A percentile compares a stretch with the other conserved stretches of the same genome.
These are phyloP conservation scores for Lampris incognitus DNA, from an alignment of 2,113 vertebrate genomes.

Conservation along the genomic window DNA sequence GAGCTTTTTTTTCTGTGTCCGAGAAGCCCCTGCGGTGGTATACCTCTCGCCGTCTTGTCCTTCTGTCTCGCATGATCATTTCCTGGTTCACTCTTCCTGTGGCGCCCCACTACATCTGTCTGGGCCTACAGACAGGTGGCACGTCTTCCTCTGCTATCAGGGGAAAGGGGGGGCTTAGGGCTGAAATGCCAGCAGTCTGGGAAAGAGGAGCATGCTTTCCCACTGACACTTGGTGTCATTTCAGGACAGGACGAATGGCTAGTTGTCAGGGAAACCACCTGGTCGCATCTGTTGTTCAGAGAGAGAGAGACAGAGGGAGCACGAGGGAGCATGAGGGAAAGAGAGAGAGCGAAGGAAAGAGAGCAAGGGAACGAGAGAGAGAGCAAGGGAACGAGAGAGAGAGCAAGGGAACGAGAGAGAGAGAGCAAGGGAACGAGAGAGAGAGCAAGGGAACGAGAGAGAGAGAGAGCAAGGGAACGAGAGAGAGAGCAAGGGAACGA, in stretches of 20 bases:
- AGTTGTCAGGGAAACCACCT: conserved; percentile 65
- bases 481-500: too few relatives aligned
- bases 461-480: too few relatives aligned
- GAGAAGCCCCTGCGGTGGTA: conserved; percentile 27
- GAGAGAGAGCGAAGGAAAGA: not conserved
- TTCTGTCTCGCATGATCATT: conserved; percentile 34
- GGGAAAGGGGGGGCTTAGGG: conserved; percentile 23
- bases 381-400: too few relatives aligned
- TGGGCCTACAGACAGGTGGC: conserved; percentile 57
- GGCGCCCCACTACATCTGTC: conserved; percentile 50
- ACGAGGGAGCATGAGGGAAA: conserved; percentile 23
- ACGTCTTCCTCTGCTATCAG: conserved; percentile 28
- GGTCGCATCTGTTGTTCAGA: conserved; percentile 52
- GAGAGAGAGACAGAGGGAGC: conserved; percentile 6
- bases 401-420: too few relatives aligned
- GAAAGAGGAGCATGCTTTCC: conserved; percentile 34
- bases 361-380: too few relatives aligned
- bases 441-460: too few relatives aligned
- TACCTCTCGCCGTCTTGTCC: conserved; percentile 24
- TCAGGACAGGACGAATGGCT: conserved; percentile 43
- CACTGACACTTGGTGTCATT: conserved; percentile 54
- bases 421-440: too few relatives aligned
- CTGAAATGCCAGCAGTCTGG: conserved; percentile 58
- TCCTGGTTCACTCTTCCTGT: conserved; percentile 41
- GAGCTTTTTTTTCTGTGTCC: conserved; percentile 25